Evolutionary conservation across 2,888 invertebrate species (phyloP), one percentile per base, ranked within the genome.

Genomic region (Drosophila conformis): DNA sequence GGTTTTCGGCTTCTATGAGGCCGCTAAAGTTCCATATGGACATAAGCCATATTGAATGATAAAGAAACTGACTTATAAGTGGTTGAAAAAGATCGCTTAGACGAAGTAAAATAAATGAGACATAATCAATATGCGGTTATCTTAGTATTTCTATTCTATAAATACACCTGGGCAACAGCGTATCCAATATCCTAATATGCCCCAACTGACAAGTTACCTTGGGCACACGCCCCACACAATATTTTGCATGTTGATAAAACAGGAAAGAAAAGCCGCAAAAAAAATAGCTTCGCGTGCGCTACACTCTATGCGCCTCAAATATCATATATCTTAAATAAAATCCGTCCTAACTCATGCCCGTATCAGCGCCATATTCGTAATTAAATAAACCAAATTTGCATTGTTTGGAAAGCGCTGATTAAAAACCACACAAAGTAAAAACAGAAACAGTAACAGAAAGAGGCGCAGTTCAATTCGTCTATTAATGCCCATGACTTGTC

Each of bases 321-420:
- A 75, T 79, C 75, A 72, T 54, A 75, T 75, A 66, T 57, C 59
- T 64, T 58, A 57, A 53, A 64, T 62, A 59, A 40, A 73, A 60
- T 53, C 54, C 51, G 61, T 63, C 48, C 21, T 11, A 61, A 33
- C 51, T 51, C 54, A 53, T 31, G n/a, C 61, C 49, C 46, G 46
- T 64, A 65, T 69, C 75, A 74, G 40, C 52, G 56, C 56, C 35
- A 42, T 66, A 57, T 60, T 40, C 29, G 38, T 70, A 64, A 79
- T 75, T 70, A 76, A 70, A 70, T 63, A 54, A 71, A 68, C 54
- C 11, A 21, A 56, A 77, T 83, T 71, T 72, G 78, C 80, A 76
- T 80, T 69, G 61, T 49, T 64, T 40, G 56, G 62, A 59, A 73
- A 78, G 51, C 52, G 63, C 29, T 67, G 77, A 79, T 79, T 66